Conservation (phyloP, 1,140 invertebrate species). For the Brachionus paranguensis region DNA sequence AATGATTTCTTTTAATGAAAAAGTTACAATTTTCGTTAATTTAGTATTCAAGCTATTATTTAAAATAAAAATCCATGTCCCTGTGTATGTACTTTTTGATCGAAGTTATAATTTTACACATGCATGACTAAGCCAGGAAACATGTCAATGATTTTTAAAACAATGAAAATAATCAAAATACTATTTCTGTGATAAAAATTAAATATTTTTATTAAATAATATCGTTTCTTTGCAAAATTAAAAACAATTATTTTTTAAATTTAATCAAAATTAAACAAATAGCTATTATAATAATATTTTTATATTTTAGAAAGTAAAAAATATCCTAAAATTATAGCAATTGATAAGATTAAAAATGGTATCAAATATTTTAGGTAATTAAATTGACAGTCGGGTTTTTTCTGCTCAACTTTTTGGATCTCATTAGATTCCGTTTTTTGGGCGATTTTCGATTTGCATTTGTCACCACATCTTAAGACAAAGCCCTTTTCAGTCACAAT, state of each 20-base stretch:
- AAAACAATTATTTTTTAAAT: neutral
- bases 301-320: neutral
- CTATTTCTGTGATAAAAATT: neutral
- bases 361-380: neutral
- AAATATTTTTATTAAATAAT: neutral
- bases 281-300: neutral
- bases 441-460: neutral
- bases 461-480: conserved; percentile 1
- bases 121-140: neutral
- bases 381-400: neutral
- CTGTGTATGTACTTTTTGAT: neutral
- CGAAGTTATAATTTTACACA: neutral
- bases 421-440: neutral
- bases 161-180: neutral
- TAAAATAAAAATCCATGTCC: neutral
- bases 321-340: neutral
- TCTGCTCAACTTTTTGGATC: neutral
- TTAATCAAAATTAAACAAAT: neutral
- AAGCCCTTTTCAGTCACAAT: conserved; percentile 53
- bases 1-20: neutral
- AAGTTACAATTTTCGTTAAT: neutral
- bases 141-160: neutral
- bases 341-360: neutral
- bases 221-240: neutral
- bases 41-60: neutral